These are phyloP conservation scores for Drosophila histrio DNA, from an alignment of 2,888 invertebrate species.

Conservation along the genomic window DNA sequence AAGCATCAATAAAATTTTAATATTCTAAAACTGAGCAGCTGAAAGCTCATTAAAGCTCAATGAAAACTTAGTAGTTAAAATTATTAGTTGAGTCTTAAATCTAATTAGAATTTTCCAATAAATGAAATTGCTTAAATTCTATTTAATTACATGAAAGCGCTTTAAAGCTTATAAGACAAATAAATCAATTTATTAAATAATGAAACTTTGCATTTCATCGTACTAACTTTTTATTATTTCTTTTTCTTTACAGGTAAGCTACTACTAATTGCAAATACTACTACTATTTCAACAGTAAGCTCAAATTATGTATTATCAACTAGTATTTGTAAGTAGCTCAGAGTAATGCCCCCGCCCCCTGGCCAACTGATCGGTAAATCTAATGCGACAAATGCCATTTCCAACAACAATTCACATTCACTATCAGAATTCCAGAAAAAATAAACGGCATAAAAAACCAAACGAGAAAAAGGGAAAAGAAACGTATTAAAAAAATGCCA, in stretches of 20 bases:
- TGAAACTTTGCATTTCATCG: too few relatives aligned
- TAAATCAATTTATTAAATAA: too few relatives aligned
- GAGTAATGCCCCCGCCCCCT: conserved; percentile 3
- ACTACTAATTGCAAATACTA: not conserved
- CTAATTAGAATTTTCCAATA: too few relatives aligned
- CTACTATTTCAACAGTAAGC: conserved; percentile 8
- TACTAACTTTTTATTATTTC: not conserved
- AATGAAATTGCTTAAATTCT: too few relatives aligned
- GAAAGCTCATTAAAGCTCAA: too few relatives aligned
- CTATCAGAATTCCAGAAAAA: conserved; percentile 31
- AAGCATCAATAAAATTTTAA: too few relatives aligned
- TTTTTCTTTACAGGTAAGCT: conserved; percentile 59
- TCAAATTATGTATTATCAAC: conserved; percentile 5
- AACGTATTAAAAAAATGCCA: conserved; percentile 55
- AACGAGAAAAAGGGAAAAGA: conserved; percentile 10
- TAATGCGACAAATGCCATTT: conserved; percentile 49
- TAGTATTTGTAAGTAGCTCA: conserved; percentile 69
- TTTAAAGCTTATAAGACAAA: too few relatives aligned
- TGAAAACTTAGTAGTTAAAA: too few relatives aligned
- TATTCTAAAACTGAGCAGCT: too few relatives aligned
- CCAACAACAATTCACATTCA: conserved; percentile 40
- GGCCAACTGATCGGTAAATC: conserved; percentile 38
- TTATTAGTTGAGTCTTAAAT: too few relatives aligned
- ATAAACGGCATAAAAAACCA: not conserved
- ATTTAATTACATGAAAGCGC: too few relatives aligned